Percentiles rank a stretch among this genome's conserved stretches.
Conservation (phyloP, 2,797 vertebrate genomes). For the Periophthalmus magnuspinnatus region DNA sequence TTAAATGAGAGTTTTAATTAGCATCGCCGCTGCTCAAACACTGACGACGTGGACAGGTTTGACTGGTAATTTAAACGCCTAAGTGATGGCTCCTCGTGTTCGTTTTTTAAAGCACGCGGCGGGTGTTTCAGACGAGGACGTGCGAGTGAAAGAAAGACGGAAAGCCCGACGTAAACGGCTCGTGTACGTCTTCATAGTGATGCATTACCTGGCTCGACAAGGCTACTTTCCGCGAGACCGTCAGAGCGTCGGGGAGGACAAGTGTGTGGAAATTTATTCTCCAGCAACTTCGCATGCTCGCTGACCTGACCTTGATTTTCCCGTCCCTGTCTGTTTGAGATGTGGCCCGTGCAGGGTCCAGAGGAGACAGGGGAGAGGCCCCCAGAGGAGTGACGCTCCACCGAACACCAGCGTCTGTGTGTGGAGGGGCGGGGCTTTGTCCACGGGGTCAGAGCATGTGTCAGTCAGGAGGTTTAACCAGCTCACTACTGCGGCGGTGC, state of each 20-base stretch:
- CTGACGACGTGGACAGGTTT: constrained; percentile 54
- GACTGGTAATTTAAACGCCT: constrained; percentile 53
- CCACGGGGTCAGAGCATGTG: constrained; percentile 40
- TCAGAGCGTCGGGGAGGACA: constrained; percentile 57
- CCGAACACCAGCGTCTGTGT: constrained; percentile 55
- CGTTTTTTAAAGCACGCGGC: background rate
- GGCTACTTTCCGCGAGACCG: constrained; percentile 58
- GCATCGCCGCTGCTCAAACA: constrained; percentile 62
- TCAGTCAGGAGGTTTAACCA: constrained; percentile 28
- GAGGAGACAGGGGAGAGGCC: constrained; percentile 12
- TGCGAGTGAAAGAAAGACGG: constrained; percentile 12
- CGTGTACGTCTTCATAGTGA: constrained; percentile 49
- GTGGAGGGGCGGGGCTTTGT: constrained; percentile 44
- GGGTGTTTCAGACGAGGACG: background rate
- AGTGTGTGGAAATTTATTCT: constrained; percentile 67
- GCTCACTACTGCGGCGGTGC: background rate
- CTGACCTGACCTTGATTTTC: constrained; percentile 66
- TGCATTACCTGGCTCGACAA: constrained; percentile 60
- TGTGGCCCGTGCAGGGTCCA: constrained; percentile 7
- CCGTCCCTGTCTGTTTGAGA: constrained; percentile 41
- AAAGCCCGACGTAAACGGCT: constrained; percentile 37
- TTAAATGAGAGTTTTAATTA: constrained; percentile 74
- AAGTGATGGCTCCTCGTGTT: background rate
- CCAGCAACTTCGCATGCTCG: constrained; percentile 43
- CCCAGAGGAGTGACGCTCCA: constrained; percentile 43